Conservation (phyloP, 2,113 vertebrate genomes). For the Terrapene triunguis region DNA sequence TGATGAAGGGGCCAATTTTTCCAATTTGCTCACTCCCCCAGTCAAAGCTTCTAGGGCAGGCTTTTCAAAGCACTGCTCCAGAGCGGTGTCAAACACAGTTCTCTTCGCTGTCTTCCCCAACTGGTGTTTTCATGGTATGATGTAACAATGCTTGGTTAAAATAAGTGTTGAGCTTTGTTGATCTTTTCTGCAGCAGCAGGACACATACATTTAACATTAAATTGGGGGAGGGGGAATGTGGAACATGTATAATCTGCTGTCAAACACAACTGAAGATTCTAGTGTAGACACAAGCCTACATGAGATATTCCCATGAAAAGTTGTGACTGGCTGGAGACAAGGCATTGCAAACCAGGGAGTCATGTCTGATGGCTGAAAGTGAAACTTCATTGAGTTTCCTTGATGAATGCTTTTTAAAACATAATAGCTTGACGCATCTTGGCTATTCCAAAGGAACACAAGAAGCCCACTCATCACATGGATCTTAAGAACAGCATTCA, state of each 20-base stretch:
- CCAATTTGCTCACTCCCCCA: not conserved
- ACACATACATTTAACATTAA: not conserved
- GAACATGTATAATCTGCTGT: not conserved
- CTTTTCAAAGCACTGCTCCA: not conserved
- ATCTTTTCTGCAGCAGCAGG: not conserved
- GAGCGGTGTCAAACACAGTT: not conserved
- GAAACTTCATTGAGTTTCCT: not conserved
- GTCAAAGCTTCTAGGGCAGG: rapidly evolving
- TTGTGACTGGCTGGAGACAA: not conserved
- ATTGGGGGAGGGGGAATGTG: rapidly evolving
- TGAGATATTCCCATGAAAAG: not conserved
- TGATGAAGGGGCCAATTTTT: not conserved
- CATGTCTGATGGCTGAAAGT: not conserved
- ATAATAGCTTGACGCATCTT: not conserved
- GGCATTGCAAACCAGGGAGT: not conserved
- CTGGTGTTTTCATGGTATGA: too few species aligned
- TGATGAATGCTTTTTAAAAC: not conserved
- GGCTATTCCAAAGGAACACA: not conserved
- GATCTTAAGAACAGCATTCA: slow-evolving; percentile 10
- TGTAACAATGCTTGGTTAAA: not conserved
- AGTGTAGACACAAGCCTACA: not conserved
- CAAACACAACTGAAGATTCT: not conserved
- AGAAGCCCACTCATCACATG: not conserved
- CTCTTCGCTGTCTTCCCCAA: not conserved
- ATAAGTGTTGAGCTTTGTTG: not conserved